Evolutionary conservation across 2,888 invertebrate genomes (phyloP).

Genomic region (Acleris literana): DNA sequence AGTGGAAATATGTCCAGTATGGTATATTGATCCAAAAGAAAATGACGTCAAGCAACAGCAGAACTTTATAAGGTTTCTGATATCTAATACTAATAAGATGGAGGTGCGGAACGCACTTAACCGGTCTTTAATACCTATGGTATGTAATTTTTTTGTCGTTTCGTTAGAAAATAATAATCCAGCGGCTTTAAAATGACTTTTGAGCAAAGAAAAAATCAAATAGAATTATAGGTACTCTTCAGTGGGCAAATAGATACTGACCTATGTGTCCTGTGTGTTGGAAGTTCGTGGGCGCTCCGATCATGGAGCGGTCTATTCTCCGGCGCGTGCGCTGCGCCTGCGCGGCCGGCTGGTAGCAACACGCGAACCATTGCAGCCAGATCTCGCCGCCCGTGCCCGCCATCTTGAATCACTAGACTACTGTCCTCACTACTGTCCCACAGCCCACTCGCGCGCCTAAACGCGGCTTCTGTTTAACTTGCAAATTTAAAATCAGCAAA

Average conservation of each 20-base stretch:
- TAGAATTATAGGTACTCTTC: too few relatives aligned
- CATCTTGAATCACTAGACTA: slow-evolving; percentile 70
- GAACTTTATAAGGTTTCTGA: too few relatives aligned
- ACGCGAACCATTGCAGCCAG: slow-evolving; percentile 96
- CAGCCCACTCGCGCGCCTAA: slow-evolving; percentile 43
- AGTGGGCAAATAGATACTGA: slow-evolving; percentile 50
- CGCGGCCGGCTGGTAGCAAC: slow-evolving; percentile 93
- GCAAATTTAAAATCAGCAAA: not conserved
- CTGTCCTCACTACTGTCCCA: slow-evolving; percentile 55
- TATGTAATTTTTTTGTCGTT: too few relatives aligned
- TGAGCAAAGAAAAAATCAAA: too few relatives aligned
- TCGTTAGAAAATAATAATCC: too few relatives aligned
- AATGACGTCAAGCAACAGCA: too few relatives aligned
- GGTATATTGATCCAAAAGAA: too few relatives aligned
- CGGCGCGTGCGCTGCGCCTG: slow-evolving; percentile 88
- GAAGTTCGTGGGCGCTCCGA: slow-evolving; percentile 97
- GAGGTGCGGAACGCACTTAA: too few relatives aligned
- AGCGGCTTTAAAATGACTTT: too few relatives aligned
- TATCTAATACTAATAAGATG: too few relatives aligned
- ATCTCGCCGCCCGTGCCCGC: slow-evolving; percentile 91
- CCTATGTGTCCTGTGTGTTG: slow-evolving; percentile 92
- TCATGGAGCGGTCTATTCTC: slow-evolving; percentile 96
- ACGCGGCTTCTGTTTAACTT: slow-evolving; percentile 44
- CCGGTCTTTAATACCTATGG: too few relatives aligned
- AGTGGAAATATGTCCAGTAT: too few relatives aligned